Base-by-base conservation (phyloP, 2,113 vertebrate species). In the Seriola quinqueradiata region DNA sequence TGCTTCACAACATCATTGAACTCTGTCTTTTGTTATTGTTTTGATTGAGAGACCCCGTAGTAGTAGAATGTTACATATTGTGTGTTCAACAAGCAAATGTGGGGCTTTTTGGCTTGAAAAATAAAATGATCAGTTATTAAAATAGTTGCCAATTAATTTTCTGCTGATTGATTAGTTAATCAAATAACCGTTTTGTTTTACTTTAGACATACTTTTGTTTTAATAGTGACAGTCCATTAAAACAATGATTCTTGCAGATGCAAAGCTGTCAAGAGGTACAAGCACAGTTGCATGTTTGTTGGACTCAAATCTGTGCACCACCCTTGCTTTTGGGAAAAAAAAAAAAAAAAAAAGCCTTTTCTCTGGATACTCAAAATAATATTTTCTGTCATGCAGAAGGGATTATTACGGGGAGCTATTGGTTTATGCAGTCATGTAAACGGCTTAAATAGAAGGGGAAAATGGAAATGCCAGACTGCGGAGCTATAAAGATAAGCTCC, bases 391-490 rank as follows among this genome's bases (percentile, higher is more conserved):
- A 59, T 0, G 14, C 23, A 21, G 14, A 40, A 25, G 40, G 34
- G 77, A 79, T 79, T 83, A 84, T 63, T 57, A 21, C 3, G 0
- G 19, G 8, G 19, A 58, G n/a, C n/a, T 63, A 54, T 57, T 78
- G 61, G 44, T 68, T 61, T 57, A 42, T 57, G 44, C 64, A 23
- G 40, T 28, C 28, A 70, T 61, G 21, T 79, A 65, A 79, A 79
- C 13, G 0, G 64, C 25, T 79, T 70, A 64, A 63, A 34, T 59
- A 28, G 38, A 70, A 75, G 7, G 7, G 48, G 9, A 38, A 68
- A 70, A 58, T 57, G 46, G 48, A 79, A 74, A 84, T 70, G 57
- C 50, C 40, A n/a, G 25, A 28, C 3, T 52, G 42, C 23, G 52
- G 13, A 66, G 71, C 21, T 58, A 19, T 38, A 63, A 57, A 59